Conservation (phyloP, 2,113 vertebrate species). For the Pteruthius melanotis region DNA sequence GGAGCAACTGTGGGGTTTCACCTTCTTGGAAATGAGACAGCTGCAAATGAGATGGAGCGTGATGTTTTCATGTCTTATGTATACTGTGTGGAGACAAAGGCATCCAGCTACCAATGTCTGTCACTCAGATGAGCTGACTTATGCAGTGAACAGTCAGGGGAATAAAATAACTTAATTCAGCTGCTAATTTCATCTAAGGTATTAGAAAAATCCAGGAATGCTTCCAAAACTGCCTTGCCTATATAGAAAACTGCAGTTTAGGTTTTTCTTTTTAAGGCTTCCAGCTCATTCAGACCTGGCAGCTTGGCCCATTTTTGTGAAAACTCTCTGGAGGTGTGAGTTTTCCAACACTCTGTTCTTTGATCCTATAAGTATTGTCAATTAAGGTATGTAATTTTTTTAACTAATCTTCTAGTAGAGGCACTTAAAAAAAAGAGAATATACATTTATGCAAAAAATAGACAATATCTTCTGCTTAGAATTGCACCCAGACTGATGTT, state of each 20-base stretch:
- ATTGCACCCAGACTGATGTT: background rate
- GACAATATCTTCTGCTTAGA: background rate
- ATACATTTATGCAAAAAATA: background rate
- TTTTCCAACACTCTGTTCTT: background rate
- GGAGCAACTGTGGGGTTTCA: background rate
- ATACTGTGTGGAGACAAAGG: background rate
- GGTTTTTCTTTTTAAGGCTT: background rate
- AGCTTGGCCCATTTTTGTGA: background rate
- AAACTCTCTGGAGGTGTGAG: background rate
- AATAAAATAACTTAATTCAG: background rate
- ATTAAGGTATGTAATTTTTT: background rate
- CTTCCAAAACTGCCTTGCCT: background rate
- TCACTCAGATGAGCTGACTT: background rate
- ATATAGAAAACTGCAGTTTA: background rate
- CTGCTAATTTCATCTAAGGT: background rate
- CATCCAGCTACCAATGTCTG: background rate
- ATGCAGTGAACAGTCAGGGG: background rate
- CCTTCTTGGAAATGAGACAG: background rate
- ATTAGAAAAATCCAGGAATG: background rate
- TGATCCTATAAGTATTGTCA: background rate
- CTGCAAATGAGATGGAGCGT: background rate
- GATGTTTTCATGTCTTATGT: rapidly evolving
- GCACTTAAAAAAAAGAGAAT: background rate
- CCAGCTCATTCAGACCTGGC: background rate
- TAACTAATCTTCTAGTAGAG: background rate